Base-by-base conservation (phyloP, 2,888 invertebrate genomes). In the Plagodis pulveraria region DNA sequence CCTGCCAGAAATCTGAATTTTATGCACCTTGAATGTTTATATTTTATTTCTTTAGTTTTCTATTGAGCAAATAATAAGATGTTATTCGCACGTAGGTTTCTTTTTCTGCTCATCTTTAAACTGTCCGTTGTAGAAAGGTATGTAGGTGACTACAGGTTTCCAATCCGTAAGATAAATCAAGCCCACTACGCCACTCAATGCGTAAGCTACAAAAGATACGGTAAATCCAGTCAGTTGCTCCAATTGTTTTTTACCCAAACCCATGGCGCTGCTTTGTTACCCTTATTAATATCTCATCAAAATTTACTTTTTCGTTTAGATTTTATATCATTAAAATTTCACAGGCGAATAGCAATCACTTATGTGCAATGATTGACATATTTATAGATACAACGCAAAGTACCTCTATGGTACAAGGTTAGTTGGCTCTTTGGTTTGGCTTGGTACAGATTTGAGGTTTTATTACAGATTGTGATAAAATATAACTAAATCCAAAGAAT, bases 41-140 rank as follows among this genome's bases (percentile, higher is more conserved):
- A 35, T 36, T 38, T 33, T 45, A 32, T 32, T 9, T 44, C 5
- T 43, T 45, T 34, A 11, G 38, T 6, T 12, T 49, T 22, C 22
- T 22, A 22, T 22, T 22, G 1, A 22, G 4, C 22, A 22, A 22
- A 22, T 22, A 4, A 22, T 22, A 22, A 22, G 22, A 22, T 22
- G 22, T 22, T 50, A 65, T 32, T 69, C 58, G 46, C 70, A 70
- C 22, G 56, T 70, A 43, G 11, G 10, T 45, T 66, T 68, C 40
- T 63, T 22, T 22, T 22, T 64, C 48, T 63, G 47, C 8, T 64
- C 66, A 80, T 76, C 57, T 83, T 47, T 79, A 65, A 94, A 96
- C 86, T 96, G 95, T 36, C 94, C 93, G 73, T 95, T 95, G 81
- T 96, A 97, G 81, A 94, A 96, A 6, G 97, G 97, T 53, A 97